A percentile compares a stretch with the other conserved stretches of the same genome.
phyloP scores from a whole-genome alignment of 2,888 invertebrate species.

The Mimas tiliae region DNA sequence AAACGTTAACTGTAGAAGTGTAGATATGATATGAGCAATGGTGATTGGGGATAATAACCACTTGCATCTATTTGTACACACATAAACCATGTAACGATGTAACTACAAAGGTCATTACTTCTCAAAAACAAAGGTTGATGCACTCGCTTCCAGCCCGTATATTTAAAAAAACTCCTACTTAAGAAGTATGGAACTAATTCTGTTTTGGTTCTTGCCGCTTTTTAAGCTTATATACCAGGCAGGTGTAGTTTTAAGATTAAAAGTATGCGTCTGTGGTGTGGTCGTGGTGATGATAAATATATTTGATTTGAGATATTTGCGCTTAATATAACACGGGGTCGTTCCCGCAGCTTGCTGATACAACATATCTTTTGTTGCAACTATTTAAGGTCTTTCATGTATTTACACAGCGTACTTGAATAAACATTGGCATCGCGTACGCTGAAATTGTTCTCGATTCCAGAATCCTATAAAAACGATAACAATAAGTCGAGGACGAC shows the following conservation, averaged over 20 bases:
- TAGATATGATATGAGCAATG: slow-evolving; percentile 44
- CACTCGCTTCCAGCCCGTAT: slow-evolving; percentile 32
- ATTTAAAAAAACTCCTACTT: background rate
- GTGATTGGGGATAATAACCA: slow-evolving; percentile 54
- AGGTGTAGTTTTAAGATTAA: slow-evolving; percentile 16
- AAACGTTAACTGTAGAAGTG: slow-evolving; percentile 43
- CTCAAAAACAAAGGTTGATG: slow-evolving; percentile 44
- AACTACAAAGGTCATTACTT: slow-evolving; percentile 36
- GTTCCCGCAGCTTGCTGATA: slow-evolving; percentile 6
- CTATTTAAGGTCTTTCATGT: slow-evolving; percentile 15
- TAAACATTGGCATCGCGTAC: background rate
- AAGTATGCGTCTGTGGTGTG: background rate
- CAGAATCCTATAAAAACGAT: background rate
- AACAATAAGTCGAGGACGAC: slow-evolving; percentile 3
- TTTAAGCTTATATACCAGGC: slow-evolving; percentile 4
- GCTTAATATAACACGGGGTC: slow-evolving; percentile 5
- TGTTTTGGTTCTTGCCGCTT: background rate
- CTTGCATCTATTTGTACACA: slow-evolving; percentile 53
- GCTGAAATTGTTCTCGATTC: background rate
- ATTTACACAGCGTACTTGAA: slow-evolving; percentile 4
- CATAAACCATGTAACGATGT: slow-evolving; percentile 45
- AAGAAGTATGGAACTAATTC: slow-evolving; percentile 5
- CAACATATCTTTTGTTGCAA: slow-evolving; percentile 3
- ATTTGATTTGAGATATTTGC: slow-evolving; percentile 42
- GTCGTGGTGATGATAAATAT: slow-evolving; percentile 31